phyloP scores from a whole-genome alignment of 2,888 invertebrate genomes.

The Scaptomyza flava region DNA sequence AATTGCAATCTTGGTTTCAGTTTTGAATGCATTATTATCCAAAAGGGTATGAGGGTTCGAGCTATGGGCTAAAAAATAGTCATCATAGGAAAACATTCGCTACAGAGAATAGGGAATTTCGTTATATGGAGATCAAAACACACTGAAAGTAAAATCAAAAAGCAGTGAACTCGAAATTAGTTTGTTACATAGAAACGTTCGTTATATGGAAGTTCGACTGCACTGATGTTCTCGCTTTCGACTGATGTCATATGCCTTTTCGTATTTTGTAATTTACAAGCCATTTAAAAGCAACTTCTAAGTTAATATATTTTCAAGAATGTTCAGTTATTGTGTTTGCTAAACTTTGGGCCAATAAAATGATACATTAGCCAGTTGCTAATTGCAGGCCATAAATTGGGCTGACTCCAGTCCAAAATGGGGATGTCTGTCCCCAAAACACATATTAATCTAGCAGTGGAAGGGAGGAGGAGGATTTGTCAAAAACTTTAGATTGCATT shows the following conservation, averaged over 20 bases:
- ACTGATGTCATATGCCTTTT: not conserved
- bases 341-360: conserved; percentile 55
- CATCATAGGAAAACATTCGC: too few relatives aligned
- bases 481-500: conserved; percentile 73
- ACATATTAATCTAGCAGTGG: conserved; percentile 28
- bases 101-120: too few relatives aligned
- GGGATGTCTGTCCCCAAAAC: conserved; percentile 25
- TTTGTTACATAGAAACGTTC: too few relatives aligned
- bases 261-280: conserved; percentile 27
- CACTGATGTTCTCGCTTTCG: too few relatives aligned
- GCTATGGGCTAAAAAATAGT: too few relatives aligned
- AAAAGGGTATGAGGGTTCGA: too few relatives aligned
- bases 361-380: conserved; percentile 71
- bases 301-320: conserved; percentile 34
- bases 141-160: too few relatives aligned
- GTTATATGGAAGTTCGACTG: too few relatives aligned
- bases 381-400: conserved; percentile 73
- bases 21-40: too few relatives aligned
- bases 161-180: too few relatives aligned
- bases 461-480: conserved; percentile 30
- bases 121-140: too few relatives aligned
- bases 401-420: conserved; percentile 18
- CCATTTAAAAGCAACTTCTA: conserved; percentile 40
- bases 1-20: too few relatives aligned
- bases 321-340: conserved; percentile 45